These are phyloP conservation scores for Sarcophaga caerulescens DNA, from an alignment of 2,888 invertebrate species.

Conservation along the genomic window DNA sequence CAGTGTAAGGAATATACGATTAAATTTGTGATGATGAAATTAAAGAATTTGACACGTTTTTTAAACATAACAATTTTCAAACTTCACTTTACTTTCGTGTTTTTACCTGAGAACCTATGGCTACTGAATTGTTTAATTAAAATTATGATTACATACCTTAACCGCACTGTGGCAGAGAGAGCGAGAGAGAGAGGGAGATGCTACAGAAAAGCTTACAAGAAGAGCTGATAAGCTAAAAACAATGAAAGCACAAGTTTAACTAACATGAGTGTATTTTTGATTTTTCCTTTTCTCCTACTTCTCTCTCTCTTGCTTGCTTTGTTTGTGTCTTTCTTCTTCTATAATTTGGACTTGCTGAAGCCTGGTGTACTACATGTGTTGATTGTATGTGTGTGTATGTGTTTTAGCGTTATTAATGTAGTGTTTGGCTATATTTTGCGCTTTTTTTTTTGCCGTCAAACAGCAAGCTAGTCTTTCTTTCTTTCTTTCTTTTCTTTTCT, in stretches of 20 bases:
- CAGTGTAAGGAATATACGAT: too few relatives aligned
- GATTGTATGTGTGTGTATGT: neutral
- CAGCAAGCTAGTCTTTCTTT: conserved; percentile 5
- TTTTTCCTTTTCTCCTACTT: neutral
- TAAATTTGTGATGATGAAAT: too few relatives aligned
- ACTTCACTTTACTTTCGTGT: too few relatives aligned
- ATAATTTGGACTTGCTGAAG: neutral
- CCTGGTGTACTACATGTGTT: neutral
- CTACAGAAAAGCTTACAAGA: neutral
- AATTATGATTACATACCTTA: neutral
- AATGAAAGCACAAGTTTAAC: neutral
- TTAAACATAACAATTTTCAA: too few relatives aligned
- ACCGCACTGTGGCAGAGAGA: neutral
- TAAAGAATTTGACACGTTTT: too few relatives aligned
- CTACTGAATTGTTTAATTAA: neutral
- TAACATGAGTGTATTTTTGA: neutral
- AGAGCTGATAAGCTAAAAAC: neutral
- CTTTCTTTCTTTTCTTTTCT: conserved; percentile 44
- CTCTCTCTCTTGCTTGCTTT: neutral
- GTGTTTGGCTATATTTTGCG: conserved; percentile 19
- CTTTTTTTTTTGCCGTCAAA: conserved; percentile 22
- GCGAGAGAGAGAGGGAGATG: neutral
- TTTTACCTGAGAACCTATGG: too few relatives aligned
- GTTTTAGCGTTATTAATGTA: conserved; percentile 1
- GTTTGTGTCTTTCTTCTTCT: conserved; percentile 13